phyloP scores from a whole-genome alignment of 2,888 invertebrate species.

The Hypomecis atomaria region DNA sequence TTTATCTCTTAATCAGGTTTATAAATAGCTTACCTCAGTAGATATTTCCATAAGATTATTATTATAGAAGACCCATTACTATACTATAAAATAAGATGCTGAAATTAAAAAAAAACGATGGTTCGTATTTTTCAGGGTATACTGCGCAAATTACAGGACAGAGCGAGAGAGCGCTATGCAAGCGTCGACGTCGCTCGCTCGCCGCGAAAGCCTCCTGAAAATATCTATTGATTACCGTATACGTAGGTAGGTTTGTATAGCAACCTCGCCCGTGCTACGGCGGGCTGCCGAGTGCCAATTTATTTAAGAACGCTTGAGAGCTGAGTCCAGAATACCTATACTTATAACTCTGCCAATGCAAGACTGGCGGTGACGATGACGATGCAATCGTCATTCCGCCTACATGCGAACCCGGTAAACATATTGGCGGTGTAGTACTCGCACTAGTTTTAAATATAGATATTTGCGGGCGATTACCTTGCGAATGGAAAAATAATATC shows the following conservation, averaged over 20 bases:
- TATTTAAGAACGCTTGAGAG: slow-evolving; percentile 74
- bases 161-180: slow-evolving; percentile 69
- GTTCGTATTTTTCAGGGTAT: slow-evolving; percentile 50
- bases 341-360: background rate
- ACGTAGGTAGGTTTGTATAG: slow-evolving; percentile 69
- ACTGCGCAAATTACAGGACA: slow-evolving; percentile 72
- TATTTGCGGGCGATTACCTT: slow-evolving; percentile 52
- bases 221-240: slow-evolving; percentile 84
- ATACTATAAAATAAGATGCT: background rate
- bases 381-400: slow-evolving; percentile 56
- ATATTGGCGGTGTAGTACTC: slow-evolving; percentile 51
- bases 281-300: slow-evolving; percentile 77
- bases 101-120: slow-evolving; percentile 46
- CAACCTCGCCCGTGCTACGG: slow-evolving; percentile 76
- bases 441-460: slow-evolving; percentile 54
- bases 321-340: slow-evolving; percentile 35
- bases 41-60: too few species aligned
- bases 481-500: slow-evolving; percentile 46
- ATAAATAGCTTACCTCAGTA: too few species aligned
- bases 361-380: slow-evolving; percentile 51
- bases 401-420: slow-evolving; percentile 53
- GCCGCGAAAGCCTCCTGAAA: slow-evolving; percentile 83
- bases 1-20: too few species aligned
- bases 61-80: background rate
- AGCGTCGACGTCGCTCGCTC: slow-evolving; percentile 63